phyloP scores from a whole-genome alignment of 2,113 vertebrate genomes.

The Zapus hudsonius region DNA sequence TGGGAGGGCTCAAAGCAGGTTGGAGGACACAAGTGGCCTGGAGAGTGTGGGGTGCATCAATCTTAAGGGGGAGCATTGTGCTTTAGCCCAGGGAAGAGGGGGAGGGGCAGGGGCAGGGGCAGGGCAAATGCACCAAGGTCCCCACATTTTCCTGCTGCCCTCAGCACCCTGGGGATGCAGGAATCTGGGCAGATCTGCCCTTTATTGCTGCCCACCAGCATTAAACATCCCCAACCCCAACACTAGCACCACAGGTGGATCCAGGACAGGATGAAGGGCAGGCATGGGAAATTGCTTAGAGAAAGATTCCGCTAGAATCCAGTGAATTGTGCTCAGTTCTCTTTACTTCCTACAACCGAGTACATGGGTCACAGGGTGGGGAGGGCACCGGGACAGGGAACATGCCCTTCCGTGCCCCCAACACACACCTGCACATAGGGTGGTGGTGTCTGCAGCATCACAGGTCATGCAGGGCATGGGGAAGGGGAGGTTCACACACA shows the following conservation, averaged over 20 bases:
- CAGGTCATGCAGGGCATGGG: conserved; percentile 79
- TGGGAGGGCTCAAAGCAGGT: conserved; percentile 66
- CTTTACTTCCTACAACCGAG: conserved; percentile 83
- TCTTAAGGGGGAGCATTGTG: conserved; percentile 73
- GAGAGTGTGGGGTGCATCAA: conserved; percentile 44
- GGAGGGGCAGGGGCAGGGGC: conserved; percentile 13
- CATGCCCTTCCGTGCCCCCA: conserved; percentile 63
- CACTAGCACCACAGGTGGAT: conserved; percentile 78
- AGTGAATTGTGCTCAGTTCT: conserved; percentile 82
- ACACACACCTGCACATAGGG: conserved; percentile 78
- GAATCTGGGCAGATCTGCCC: conserved; percentile 67
- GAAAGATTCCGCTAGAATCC: conserved; percentile 82
- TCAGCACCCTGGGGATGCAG: conserved; percentile 75
- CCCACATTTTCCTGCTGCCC: conserved; percentile 72
- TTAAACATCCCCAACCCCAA: conserved; percentile 68
- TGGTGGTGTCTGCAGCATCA: conserved; percentile 81
- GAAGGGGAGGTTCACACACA: conserved; percentile 73
- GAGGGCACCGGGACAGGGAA: conserved; percentile 58
- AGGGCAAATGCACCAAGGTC: conserved; percentile 72
- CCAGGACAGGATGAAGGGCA: conserved; percentile 38
- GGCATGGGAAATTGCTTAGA: conserved; percentile 76
- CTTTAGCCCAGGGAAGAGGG: conserved; percentile 74
- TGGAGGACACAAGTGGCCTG: neutral
- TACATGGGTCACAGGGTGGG: conserved; percentile 79
- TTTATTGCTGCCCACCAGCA: conserved; percentile 76